phyloP scores from a whole-genome alignment of 2,797 vertebrate genomes.

The Benthosema pterotum region DNA sequence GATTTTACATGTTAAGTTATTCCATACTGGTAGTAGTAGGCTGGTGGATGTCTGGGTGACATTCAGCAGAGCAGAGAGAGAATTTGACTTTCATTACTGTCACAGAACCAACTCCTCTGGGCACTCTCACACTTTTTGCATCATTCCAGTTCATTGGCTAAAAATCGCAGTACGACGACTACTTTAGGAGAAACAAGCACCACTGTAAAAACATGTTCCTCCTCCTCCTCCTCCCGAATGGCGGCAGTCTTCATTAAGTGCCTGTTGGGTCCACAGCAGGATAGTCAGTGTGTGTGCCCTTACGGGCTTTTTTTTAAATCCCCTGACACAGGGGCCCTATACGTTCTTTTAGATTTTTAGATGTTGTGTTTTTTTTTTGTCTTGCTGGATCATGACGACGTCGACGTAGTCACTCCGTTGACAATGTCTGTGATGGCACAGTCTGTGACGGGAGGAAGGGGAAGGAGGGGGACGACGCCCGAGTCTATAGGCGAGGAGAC shows the following conservation, averaged over 20 bases:
- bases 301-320: conserved; percentile 44
- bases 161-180: conserved; percentile 43
- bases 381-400: conserved; percentile 79
- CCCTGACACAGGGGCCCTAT: conserved; percentile 46
- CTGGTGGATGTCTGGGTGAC: conserved; percentile 77
- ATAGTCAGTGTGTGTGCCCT: conserved; percentile 54
- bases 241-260: conserved; percentile 67
- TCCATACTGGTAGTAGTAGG: no score
- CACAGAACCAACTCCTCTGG: conserved; percentile 66
- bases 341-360: conserved; percentile 14
- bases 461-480: no score
- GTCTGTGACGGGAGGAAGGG: conserved; percentile 64
- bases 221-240: no score
- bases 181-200: conserved; percentile 49
- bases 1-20: conserved; percentile 55
- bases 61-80: conserved; percentile 55
- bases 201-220: conserved; percentile 56
- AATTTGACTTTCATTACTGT: conserved; percentile 53
- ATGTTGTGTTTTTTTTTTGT: conserved; percentile 16
- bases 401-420: conserved; percentile 81
- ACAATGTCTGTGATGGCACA: conserved; percentile 82
- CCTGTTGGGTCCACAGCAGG: conserved; percentile 65
- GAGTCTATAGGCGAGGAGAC: conserved; percentile 81
- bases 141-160: conserved; percentile 53
- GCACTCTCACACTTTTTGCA: conserved; percentile 44